Evolutionary conservation across 2,888 invertebrate species (phyloP).

Genomic region (Heteropelma amictum): DNA sequence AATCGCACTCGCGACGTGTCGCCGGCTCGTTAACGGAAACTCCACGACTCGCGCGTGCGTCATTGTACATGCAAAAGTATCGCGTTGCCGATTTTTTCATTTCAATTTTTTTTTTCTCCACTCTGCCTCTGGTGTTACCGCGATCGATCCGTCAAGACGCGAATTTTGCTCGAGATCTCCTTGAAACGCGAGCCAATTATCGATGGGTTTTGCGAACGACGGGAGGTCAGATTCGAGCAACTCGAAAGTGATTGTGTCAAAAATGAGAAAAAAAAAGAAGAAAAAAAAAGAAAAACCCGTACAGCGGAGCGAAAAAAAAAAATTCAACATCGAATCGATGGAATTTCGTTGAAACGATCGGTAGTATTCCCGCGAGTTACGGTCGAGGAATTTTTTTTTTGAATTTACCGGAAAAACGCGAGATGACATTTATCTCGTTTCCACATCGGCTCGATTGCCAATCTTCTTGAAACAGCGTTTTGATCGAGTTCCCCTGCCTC

Average conservation of each 20-base stretch:
- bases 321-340: neutral
- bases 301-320: neutral
- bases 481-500: neutral
- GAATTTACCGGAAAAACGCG: neutral
- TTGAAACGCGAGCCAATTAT: conserved; percentile 41
- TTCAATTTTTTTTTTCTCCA: too few species aligned
- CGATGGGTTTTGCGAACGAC: neutral
- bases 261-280: neutral
- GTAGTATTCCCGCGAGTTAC: too few species aligned
- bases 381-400: too few species aligned
- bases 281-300: neutral
- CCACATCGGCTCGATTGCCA: neutral
- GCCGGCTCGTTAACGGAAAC: conserved; percentile 40
- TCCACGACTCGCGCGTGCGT: conserved; percentile 41
- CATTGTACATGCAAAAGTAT: conserved; percentile 55
- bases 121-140: too few species aligned
- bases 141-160: conserved; percentile 39
- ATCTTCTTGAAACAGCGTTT: neutral
- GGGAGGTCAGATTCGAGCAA: conserved; percentile 8
- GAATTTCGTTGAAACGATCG: too few species aligned
- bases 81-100: conserved; percentile 12
- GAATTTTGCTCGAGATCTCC: conserved; percentile 21
- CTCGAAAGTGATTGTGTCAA: neutral
- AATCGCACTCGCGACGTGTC: conserved; percentile 57
- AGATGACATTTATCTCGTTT: neutral